Conservation (phyloP, 2,797 vertebrate species). For the Eulemur albifrons region DNA sequence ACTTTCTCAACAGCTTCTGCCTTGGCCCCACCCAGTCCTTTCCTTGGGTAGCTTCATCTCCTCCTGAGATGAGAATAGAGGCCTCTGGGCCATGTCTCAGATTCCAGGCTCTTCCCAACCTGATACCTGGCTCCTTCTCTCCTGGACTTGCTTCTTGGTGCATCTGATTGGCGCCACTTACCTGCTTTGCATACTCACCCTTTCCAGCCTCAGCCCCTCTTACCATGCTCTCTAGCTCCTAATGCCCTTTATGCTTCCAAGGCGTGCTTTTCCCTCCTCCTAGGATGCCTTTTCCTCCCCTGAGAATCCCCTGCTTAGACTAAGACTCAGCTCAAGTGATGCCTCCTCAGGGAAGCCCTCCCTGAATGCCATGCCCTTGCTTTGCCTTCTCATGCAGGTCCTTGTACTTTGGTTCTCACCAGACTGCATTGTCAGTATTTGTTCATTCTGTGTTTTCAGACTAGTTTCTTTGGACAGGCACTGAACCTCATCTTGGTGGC, state of each 20-base stretch:
- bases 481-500: neutral
- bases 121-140: neutral
- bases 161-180: neutral
- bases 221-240: neutral
- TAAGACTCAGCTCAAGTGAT: neutral
- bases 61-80: neutral
- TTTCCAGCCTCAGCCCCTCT: neutral
- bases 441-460: neutral
- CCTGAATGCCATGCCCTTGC: neutral
- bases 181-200: neutral
- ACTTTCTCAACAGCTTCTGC: neutral
- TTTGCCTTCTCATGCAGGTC: neutral
- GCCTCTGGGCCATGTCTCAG: neutral
- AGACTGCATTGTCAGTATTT: neutral
- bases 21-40: neutral
- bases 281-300: neutral
- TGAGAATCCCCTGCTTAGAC: neutral
- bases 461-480: neutral
- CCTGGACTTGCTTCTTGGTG: neutral
- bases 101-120: neutral
- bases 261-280: neutral
- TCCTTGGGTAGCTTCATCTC: neutral
- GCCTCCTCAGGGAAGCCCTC: neutral
- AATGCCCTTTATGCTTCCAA: neutral
- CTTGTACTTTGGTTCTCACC: neutral